These are phyloP conservation scores for Uria lomvia DNA, from an alignment of 2,113 vertebrate species.

Conservation along the genomic window DNA sequence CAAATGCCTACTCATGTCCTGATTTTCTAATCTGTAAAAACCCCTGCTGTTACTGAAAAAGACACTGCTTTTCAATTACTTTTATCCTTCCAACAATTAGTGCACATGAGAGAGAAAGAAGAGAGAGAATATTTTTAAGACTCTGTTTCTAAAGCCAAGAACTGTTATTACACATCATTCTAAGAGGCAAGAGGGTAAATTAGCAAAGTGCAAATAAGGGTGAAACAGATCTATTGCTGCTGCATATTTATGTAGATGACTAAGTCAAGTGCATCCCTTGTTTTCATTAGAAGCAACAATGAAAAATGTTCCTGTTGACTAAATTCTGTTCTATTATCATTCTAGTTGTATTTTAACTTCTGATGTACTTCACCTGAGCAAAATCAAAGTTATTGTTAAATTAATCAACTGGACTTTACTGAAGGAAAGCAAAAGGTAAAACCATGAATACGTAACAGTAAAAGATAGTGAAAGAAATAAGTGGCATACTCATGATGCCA, in stretches of 20 bases:
- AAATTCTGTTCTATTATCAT: background rate
- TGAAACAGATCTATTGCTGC: background rate
- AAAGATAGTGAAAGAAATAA: background rate
- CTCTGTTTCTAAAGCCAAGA: background rate
- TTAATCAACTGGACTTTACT: background rate
- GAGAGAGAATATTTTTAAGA: background rate
- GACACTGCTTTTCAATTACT: background rate
- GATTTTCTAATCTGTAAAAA: background rate
- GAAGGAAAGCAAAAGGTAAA: background rate
- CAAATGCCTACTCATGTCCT: background rate
- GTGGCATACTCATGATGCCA: background rate
- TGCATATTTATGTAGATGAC: background rate
- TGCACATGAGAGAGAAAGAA: background rate
- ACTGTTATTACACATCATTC: background rate
- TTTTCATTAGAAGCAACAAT: background rate
- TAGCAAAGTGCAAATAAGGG: background rate
- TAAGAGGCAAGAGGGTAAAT: background rate
- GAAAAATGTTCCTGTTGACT: background rate
- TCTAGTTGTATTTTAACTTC: background rate
- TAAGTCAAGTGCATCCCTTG: background rate
- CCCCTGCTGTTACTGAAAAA: background rate
- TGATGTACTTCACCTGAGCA: background rate
- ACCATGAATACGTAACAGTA: background rate
- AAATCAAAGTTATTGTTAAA: background rate
- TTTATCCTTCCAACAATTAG: background rate